A percentile compares a stretch with the other conserved stretches of the same genome.
These are phyloP conservation scores for Sialis lutaria DNA, from an alignment of 2,888 invertebrate species.

Conservation along the genomic window DNA sequence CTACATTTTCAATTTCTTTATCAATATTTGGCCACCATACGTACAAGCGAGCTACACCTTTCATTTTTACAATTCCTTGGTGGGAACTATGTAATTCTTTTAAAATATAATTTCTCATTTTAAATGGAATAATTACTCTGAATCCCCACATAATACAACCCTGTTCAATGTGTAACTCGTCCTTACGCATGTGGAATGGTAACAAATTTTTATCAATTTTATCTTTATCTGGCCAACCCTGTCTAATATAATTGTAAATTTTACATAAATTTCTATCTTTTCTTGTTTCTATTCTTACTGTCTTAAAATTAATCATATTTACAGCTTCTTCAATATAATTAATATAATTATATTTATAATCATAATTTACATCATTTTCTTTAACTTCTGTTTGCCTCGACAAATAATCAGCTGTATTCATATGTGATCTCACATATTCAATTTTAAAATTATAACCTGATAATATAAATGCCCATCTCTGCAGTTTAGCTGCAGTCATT, in stretches of 20 bases:
- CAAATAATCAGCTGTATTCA: conserved; percentile 11
- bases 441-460: conserved; percentile 10
- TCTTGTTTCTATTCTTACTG: not conserved
- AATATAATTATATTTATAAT: not conserved
- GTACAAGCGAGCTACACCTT: not conserved
- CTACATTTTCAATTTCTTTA: not conserved
- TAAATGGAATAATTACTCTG: not conserved
- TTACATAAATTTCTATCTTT: not conserved
- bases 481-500: conserved; percentile 6
- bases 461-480: conserved; percentile 8
- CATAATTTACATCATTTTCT: not conserved
- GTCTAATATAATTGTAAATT: not conserved
- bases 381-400: conserved; percentile 7
- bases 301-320: not conserved
- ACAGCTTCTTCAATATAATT: not conserved
- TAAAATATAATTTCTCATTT: not conserved
- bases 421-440: conserved; percentile 8
- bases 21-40: not conserved
- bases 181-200: too few species aligned
- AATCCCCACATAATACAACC: not conserved
- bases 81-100: not conserved
- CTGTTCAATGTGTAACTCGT: not conserved
- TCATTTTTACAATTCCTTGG: not conserved
- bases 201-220: not conserved
- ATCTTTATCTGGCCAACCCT: not conserved